Conservation (phyloP, 2,797 vertebrate genomes). For the Pipistrellus pipistrellus region DNA sequence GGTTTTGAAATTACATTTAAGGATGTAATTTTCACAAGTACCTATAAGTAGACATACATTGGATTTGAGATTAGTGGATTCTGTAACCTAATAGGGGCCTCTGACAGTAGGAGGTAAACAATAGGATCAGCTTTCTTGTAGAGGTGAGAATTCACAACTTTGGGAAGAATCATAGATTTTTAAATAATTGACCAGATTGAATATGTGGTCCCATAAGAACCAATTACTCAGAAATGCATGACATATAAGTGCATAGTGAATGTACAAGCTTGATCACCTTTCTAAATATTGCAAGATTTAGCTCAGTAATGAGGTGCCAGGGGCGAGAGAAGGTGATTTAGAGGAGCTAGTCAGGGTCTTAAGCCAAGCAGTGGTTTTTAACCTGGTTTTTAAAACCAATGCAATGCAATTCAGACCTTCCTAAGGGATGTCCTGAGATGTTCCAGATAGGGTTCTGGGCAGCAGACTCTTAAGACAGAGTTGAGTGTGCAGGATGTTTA, state of each 20-base stretch:
- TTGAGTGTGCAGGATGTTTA: not conserved
- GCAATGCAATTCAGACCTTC: not conserved
- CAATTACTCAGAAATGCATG: not conserved
- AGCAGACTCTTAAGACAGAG: not conserved
- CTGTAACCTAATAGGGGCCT: not conserved
- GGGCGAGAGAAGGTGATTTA: not conserved
- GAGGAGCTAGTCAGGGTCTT: not conserved
- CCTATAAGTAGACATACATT: not conserved
- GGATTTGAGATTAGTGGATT: not conserved
- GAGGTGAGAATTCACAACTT: not conserved
- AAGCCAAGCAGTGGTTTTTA: not conserved
- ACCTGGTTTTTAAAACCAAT: not conserved
- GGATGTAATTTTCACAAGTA: not conserved
- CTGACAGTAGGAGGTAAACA: not conserved
- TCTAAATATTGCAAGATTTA: not conserved
- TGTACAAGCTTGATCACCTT: not conserved
- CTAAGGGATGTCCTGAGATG: not conserved
- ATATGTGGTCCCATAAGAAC: not conserved
- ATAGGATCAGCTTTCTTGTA: not conserved
- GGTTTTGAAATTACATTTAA: constrained; percentile 18
- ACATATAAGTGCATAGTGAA: not conserved
- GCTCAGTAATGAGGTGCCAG: not conserved
- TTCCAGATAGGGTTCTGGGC: not conserved
- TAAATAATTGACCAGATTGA: not conserved
- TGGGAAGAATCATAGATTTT: not conserved